Conservation (phyloP, 2,797 vertebrate genomes). For the Apodemus agrarius region DNA sequence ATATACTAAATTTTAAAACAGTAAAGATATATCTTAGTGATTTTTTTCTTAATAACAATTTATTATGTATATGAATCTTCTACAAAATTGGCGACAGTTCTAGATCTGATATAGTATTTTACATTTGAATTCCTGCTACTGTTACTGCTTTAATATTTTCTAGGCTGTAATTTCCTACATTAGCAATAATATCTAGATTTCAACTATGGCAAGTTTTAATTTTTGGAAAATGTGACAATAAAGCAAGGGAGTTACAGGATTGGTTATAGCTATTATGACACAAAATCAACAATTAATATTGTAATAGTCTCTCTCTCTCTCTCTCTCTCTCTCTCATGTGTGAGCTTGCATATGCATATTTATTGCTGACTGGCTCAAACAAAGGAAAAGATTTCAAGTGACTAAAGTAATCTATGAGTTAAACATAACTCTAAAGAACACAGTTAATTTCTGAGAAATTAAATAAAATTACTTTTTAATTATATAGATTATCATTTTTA, state of each 20-base stretch:
- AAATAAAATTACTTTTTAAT: neutral
- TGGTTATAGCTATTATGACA: neutral
- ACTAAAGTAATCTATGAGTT: neutral
- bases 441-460: constrained; percentile 41
- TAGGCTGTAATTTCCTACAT: neutral
- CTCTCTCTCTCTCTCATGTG: neutral
- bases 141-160: neutral
- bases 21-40: constrained; percentile 59
- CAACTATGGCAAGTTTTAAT: constrained; percentile 7
- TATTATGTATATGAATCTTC: constrained; percentile 12
- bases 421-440: constrained; percentile 12
- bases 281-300: neutral
- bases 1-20: constrained; percentile 61
- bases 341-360: neutral
- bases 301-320: neutral
- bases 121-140: neutral
- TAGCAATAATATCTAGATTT: neutral
- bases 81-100: neutral
- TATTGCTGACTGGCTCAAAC: neutral
- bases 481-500: neutral
- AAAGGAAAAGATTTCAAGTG: neutral
- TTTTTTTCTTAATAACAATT: constrained; percentile 11
- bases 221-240: neutral
- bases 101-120: neutral
- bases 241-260: constrained; percentile 9